Evolutionary conservation across 2,113 vertebrate genomes (phyloP), one percentile per base, ranked within the genome.

Genomic region (Peucedramus taeniatus): DNA sequence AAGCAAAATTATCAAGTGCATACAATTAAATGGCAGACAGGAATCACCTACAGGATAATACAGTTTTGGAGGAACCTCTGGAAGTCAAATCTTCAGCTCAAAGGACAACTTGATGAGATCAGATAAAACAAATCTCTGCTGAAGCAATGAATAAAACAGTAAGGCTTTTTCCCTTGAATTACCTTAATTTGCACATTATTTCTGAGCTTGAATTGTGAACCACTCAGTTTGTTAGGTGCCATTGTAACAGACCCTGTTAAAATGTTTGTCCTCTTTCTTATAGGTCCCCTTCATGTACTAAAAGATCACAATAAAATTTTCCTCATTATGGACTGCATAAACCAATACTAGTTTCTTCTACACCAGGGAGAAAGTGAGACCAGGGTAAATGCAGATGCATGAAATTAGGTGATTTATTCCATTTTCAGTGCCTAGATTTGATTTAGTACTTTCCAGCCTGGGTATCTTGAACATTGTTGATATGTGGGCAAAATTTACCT

Each of bases 131-230:
- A 65, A 42, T 47, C 8, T 70, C 37, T 81, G 8, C 15, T 39
- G 31, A 54, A 5, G 7, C 21, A n/a, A 26, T 10, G 9, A 44
- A 84, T 86, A 78, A 26, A 39, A 61, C 6, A 23, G 6, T 30
- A 31, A 12, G 6, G 12, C 6, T 81, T 89, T 77, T 9, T 10
- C 8, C 19, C 24, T 47, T 63, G 27, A 35, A 51, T 51, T 20
- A 27, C 9, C 3, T 81, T 45, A 56, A 77, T 61, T 68, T 91
- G 7, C 9, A 39, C 4, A 5, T 44, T 17, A 20, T 66, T 74
- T 7, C 18, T 45, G 17, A 63, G 40, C 31, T 53, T 45, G 7
- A 50, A 39, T 50, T 3, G 19, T 53, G 3, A 0, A 1, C 2
- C 19, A 10, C 3, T 63, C 19, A 26, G 12, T 53, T 33, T 70